These are phyloP conservation scores for Mastigias papua DNA, from an alignment of 30 jellyfish, hydroid and myxozoan species.

Conservation along the genomic window DNA sequence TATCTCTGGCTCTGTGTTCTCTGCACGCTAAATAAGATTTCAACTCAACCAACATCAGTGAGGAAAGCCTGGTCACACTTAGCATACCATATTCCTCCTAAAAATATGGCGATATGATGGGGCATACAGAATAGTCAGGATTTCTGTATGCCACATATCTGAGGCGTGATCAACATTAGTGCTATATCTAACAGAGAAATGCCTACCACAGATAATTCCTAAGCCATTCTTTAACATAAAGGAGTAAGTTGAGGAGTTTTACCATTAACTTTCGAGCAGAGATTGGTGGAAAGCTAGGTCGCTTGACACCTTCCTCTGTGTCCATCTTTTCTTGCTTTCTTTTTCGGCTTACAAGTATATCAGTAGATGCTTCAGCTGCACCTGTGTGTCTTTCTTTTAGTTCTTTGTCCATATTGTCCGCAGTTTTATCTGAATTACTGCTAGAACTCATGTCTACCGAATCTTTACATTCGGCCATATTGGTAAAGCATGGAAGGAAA, in stretches of 20 bases:
- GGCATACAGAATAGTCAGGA: too few relatives aligned
- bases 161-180: too few relatives aligned
- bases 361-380: conserved; percentile 85
- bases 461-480: conserved; percentile 59
- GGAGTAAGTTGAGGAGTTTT: neutral
- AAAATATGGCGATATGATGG: too few relatives aligned
- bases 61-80: too few relatives aligned
- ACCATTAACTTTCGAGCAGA: conserved; percentile 77
- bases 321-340: conserved; percentile 86
- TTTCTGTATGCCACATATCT: too few relatives aligned
- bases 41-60: too few relatives aligned
- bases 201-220: too few relatives aligned
- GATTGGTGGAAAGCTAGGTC: conserved; percentile 96
- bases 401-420: conserved; percentile 8
- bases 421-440: neutral
- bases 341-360: conserved; percentile 68
- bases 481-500: conserved; percentile 50
- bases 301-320: conserved; percentile 79
- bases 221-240: too few relatives aligned
- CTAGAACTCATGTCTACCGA: neutral
- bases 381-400: conserved; percentile 77
- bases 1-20: too few relatives aligned
- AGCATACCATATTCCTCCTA: too few relatives aligned
- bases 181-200: too few relatives aligned
- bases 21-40: too few relatives aligned